Base-by-base conservation (phyloP, 2,797 vertebrate genomes). In the Adelosebastes latens region DNA sequence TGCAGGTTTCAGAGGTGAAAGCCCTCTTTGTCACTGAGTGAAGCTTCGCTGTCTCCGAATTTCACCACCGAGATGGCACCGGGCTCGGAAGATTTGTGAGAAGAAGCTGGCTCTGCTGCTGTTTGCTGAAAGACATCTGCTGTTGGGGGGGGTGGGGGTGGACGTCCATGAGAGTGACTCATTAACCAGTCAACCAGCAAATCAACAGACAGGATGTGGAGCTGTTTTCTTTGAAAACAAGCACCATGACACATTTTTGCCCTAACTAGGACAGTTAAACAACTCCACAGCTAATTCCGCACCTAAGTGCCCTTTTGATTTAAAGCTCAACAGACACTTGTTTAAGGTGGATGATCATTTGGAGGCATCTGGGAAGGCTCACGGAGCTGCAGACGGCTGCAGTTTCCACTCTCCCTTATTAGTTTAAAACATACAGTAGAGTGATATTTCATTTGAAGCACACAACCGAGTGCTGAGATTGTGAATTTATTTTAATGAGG, bases 181-280 rank as follows among this genome's bases (percentile, higher is more conserved):
- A 87, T 90, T 91, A 85, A 89, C 42, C 18, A 52, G 24, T 90
- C 85, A 87, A 86, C 63, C 77, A 74, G 81, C 71, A 73, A 89
- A 89, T 93, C 85, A 91, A 80, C 86, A 76, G 60, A 74, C 79
- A 87, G 88, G 89, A 92, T 74, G 80, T 79, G 71, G 74, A 78
- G 70, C 53, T 91, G 87, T 93, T 94, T 94, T 90, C 87, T 90
- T 77, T 89, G n/a, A 89, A 94, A 92, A 94, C 83, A 93, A 86
- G 27, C 87, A 81, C 46, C 39, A 42, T 81, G 85, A 89, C 78
- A 60, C 77, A 89, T 79, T 84, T 88, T 81, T 87, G 55, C 83
- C 78, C 60, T 22, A 67, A 76, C 63, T 59, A 63, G 77, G 70
- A 83, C 39, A 49, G 77, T 83, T 61, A 58, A 85, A 87, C 72